Evolutionary conservation across 2,888 invertebrate genomes (phyloP).

Genomic region (Eulithis testata): DNA sequence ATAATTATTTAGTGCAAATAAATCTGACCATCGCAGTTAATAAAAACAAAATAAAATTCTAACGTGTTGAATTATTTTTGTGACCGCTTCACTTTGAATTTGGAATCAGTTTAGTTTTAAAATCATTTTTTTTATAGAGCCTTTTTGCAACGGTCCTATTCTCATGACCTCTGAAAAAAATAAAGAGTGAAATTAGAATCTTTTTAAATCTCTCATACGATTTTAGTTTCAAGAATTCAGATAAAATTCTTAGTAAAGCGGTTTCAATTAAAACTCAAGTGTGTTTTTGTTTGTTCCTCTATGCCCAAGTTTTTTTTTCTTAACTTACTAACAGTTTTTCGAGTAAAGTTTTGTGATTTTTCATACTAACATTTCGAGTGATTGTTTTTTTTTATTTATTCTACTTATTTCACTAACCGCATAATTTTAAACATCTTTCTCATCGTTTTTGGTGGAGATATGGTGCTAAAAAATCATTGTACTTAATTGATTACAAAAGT

Average conservation of each 20-base stretch:
- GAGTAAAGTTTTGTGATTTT: too few relatives aligned
- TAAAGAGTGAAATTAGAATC: background rate
- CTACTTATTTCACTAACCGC: slow-evolving; percentile 73
- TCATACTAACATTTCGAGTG: slow-evolving; percentile 59
- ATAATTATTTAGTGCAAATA: slow-evolving; percentile 14
- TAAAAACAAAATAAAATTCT: slow-evolving; percentile 39
- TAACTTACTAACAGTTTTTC: slow-evolving; percentile 51
- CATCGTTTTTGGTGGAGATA: slow-evolving; percentile 68
- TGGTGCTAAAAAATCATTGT: slow-evolving; percentile 68
- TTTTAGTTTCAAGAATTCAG: background rate
- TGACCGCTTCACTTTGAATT: slow-evolving; percentile 51
- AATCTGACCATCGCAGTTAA: slow-evolving; percentile 69
- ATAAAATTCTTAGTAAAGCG: slow-evolving; percentile 21
- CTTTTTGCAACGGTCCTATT: slow-evolving; percentile 2
- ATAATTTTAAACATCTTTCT: slow-evolving; percentile 54
- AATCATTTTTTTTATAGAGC: background rate
- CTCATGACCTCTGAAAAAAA: background rate
- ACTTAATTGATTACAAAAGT: slow-evolving; percentile 18
- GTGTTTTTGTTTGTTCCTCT: slow-evolving; percentile 40
- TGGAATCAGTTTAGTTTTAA: background rate
- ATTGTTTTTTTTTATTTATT: slow-evolving; percentile 51
- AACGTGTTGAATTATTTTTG: slow-evolving; percentile 26
- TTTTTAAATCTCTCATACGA: slow-evolving; percentile 10
- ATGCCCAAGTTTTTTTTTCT: slow-evolving; percentile 50
- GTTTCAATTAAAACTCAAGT: slow-evolving; percentile 41